These are phyloP conservation scores for Saxidomus purpurata DNA, from an alignment of 1,140 invertebrate genomes.

Conservation along the genomic window DNA sequence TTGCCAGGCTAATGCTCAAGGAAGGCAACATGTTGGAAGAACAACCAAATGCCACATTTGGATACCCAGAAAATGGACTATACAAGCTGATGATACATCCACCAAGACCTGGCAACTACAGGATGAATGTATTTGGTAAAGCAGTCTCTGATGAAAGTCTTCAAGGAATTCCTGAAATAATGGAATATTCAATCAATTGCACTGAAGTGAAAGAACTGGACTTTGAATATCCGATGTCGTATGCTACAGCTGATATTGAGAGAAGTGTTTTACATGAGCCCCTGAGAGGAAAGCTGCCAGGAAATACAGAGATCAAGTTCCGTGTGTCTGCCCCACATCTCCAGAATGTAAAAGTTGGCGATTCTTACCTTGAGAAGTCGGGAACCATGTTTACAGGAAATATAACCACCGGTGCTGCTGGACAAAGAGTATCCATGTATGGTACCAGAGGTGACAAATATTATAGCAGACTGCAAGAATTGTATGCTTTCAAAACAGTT, in stretches of 20 bases:
- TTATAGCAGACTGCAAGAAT: neutral
- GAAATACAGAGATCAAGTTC: neutral
- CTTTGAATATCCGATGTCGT: neutral
- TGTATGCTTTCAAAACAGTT: conserved; percentile 8
- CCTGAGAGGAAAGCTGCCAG: neutral
- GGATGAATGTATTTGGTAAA: conserved; percentile 53
- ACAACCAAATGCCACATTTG: conserved; percentile 32
- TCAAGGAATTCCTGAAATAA: conserved; percentile 8
- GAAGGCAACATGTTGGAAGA: conserved; percentile 27
- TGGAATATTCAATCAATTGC: conserved; percentile 58
- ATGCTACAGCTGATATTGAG: neutral
- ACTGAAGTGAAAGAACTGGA: neutral
- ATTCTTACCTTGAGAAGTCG: neutral
- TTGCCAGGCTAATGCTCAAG: conserved; percentile 7
- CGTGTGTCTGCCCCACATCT: neutral
- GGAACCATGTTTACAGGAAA: conserved; percentile 4
- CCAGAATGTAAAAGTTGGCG: neutral
- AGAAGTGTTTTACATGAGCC: conserved; percentile 8
- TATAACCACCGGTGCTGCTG: neutral
- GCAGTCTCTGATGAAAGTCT: neutral
- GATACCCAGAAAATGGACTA: neutral
- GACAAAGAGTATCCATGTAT: neutral
- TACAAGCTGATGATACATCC: conserved; percentile 54
- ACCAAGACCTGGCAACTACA: conserved; percentile 49
- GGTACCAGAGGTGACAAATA: conserved; percentile 1